Base-by-base conservation (phyloP, 2,888 invertebrate species). In the Horisme vitalbata region DNA sequence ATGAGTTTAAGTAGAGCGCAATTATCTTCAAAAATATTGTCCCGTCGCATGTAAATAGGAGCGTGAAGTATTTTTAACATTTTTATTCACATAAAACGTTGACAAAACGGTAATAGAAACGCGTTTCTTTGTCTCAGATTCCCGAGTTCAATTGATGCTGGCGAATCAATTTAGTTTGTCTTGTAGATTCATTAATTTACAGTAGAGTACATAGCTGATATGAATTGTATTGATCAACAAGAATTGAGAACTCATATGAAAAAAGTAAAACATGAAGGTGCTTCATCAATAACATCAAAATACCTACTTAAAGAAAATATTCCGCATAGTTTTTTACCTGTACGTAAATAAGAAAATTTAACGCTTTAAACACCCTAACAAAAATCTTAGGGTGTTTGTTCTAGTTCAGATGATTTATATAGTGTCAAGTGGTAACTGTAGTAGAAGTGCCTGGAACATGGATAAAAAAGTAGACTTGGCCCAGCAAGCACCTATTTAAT, bases 1-100 rank as follows among this genome's bases (percentile, higher is more conserved):
- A 56, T 46, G n/a, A 59, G 43, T 34, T 59, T 59, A 5, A 38
- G 26, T 12, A 59, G 20, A 33, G 48, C 54, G 50, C 50, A 48
- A n/a, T 41, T 48, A 15, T 59, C 56, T 14, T 59, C 58, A 23
- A 45, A 41, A 2, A 45, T 26, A 35, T 23, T 11, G 2, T 48
- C 38, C 8, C 30, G 44, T 33, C 41, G 27, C 15, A 50, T 47
- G 26, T 41, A 45, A 0, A 43, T 14, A 4, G 53, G 45, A 9
- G 44, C 14, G 3, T 33, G 12, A 23, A 58, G 33, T 36, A 54
- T 23, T 52, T 52, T 58, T 11, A 54, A 41, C 58, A 59, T 59
- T 10, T n/a, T 5, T 18, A 11, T 52, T 37, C 8, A 14, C 21
- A 4, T 28, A 5, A 11, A 23, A 9, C 18, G 5, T 10, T 36